Evolutionary conservation across 2,113 vertebrate genomes (phyloP).

Genomic region (Glaucidium brasilianum): DNA sequence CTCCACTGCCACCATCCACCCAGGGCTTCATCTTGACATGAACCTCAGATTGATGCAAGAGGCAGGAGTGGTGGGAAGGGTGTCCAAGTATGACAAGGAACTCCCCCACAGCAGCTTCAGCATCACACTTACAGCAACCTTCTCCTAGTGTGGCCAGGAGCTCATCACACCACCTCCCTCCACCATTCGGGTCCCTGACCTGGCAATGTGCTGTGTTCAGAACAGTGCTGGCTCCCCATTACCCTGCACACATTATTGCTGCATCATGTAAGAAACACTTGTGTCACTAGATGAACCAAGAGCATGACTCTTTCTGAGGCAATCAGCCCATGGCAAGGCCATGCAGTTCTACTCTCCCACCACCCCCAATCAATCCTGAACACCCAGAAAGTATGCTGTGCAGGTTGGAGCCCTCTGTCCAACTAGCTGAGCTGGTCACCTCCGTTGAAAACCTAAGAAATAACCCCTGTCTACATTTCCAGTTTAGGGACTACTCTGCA

Average conservation of each 20-base stretch:
- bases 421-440: neutral
- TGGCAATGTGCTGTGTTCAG: neutral
- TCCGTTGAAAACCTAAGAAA: neutral
- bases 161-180: neutral
- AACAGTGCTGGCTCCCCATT: neutral
- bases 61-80: neutral
- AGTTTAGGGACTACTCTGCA: neutral
- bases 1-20: neutral
- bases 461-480: neutral
- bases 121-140: neutral
- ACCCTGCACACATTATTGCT: neutral
- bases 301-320: neutral
- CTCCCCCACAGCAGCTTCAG: neutral
- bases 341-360: neutral
- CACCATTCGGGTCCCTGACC: accelerated
- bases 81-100: neutral
- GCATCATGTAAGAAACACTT: neutral
- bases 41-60: neutral
- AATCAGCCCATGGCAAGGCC: neutral
- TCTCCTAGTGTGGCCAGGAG: neutral
- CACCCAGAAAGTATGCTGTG: accelerated
- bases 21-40: neutral
- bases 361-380: neutral
- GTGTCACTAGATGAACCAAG: neutral
- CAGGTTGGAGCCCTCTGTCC: neutral